These are phyloP conservation scores for Nemurella pictetii DNA, from an alignment of 2,888 invertebrate species.

Conservation along the genomic window DNA sequence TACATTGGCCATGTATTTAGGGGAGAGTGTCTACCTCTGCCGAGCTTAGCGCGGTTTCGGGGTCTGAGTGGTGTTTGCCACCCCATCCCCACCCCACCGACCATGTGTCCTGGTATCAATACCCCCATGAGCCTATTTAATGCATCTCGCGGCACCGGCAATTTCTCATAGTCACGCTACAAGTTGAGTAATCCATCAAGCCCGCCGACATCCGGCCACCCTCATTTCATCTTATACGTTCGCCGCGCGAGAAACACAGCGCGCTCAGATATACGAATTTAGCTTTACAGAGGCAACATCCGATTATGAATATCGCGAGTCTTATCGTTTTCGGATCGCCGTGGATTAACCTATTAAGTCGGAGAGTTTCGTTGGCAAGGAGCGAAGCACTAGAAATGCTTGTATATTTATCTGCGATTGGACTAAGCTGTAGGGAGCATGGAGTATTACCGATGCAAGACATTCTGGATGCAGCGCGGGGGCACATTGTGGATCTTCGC, in stretches of 20 bases:
- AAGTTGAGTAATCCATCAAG: slow-evolving; percentile 34
- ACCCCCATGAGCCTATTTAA: slow-evolving; percentile 30
- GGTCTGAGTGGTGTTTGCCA: slow-evolving; percentile 1
- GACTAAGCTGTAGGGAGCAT: neutral
- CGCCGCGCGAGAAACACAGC: neutral
- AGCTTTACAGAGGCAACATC: neutral
- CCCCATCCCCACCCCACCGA: neutral
- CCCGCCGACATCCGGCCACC: slow-evolving; percentile 27
- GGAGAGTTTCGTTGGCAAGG: neutral
- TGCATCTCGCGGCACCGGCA: slow-evolving; percentile 29
- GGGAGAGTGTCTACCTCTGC: neutral
- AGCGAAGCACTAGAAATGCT: neutral
- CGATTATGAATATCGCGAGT: neutral
- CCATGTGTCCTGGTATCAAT: slow-evolving; percentile 7
- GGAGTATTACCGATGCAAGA: neutral
- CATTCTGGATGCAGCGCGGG: neutral
- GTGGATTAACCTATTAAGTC: neutral
- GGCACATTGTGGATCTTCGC: neutral
- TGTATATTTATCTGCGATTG: no score
- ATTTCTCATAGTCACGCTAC: slow-evolving; percentile 35
- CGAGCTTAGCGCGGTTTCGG: neutral
- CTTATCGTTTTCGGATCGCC: neutral
- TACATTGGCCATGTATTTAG: neutral
- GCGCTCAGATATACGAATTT: neutral
- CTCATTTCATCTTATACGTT: neutral